A percentile compares a stretch with the other conserved stretches of the same genome.
Conservation (phyloP, 1,140 invertebrate species). For the Lysiphlebus fabarum region DNA sequence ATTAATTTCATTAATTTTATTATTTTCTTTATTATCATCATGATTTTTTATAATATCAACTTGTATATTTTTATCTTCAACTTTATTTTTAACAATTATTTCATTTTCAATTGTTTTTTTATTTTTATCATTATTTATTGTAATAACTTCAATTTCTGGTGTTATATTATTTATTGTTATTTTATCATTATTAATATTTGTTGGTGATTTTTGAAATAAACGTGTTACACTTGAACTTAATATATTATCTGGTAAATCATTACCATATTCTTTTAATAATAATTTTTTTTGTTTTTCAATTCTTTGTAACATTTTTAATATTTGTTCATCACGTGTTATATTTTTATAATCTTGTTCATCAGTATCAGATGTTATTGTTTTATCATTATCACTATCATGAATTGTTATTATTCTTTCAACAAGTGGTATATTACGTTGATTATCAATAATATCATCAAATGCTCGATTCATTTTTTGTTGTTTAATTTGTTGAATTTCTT, state of each 20-base stretch:
- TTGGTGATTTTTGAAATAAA: conserved; percentile 27
- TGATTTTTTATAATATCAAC: conserved; percentile 35
- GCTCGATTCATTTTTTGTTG: conserved; percentile 43
- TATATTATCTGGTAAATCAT: conserved; percentile 42
- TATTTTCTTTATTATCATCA: conserved; percentile 46
- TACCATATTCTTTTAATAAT: conserved; percentile 43
- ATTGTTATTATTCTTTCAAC: conserved; percentile 39
- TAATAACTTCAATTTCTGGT: neutral
- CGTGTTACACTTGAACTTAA: conserved; percentile 39
- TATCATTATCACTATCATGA: neutral
- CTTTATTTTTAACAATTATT: neutral
- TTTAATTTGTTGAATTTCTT: conserved; percentile 30
- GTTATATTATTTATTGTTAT: conserved; percentile 11
- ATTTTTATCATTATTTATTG: neutral
- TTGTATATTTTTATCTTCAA: neutral
- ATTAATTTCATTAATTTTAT: conserved; percentile 37
- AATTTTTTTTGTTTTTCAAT: conserved; percentile 44
- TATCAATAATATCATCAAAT: conserved; percentile 30
- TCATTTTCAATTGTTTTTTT: conserved; percentile 10
- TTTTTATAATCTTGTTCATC: conserved; percentile 6
- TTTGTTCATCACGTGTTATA: conserved; percentile 40
- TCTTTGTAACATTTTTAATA: conserved; percentile 44
- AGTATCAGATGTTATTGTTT: neutral
- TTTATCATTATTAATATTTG: neutral
- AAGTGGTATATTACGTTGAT: too few species aligned